Conservation (phyloP, 2,113 vertebrate genomes). For the Reinhardtius hippoglossoides region DNA sequence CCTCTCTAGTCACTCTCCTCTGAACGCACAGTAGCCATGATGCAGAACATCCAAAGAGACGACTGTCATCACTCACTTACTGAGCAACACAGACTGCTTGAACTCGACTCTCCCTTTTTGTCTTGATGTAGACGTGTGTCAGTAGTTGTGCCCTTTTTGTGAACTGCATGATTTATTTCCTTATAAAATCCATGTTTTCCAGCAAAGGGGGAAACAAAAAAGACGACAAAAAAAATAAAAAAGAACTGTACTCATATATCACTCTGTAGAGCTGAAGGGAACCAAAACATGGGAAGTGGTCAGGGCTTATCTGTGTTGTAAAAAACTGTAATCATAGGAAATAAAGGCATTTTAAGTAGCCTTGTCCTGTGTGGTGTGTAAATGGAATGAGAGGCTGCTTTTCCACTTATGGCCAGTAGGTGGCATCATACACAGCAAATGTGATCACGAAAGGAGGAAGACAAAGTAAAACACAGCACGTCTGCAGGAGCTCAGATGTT, state of each 20-base stretch:
- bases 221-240: slow-evolving; percentile 36
- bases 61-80: slow-evolving; percentile 15
- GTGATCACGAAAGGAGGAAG: background rate
- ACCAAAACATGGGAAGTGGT: slow-evolving; percentile 64
- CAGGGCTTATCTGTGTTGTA: slow-evolving; percentile 75
- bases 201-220: slow-evolving; percentile 41
- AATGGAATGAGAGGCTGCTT: slow-evolving; percentile 7
- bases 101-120: slow-evolving; percentile 52
- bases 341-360: slow-evolving; percentile 83
- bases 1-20: background rate
- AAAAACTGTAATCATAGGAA: slow-evolving; percentile 73
- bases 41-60: slow-evolving; percentile 65
- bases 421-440: slow-evolving; percentile 35
- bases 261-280: slow-evolving; percentile 71
- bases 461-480: background rate
- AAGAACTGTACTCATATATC: slow-evolving; percentile 63
- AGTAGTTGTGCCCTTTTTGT: slow-evolving; percentile 79
- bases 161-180: slow-evolving; percentile 78
- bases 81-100: slow-evolving; percentile 51
- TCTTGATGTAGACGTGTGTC: slow-evolving; percentile 76
- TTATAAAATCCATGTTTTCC: slow-evolving; percentile 67
- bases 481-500: background rate
- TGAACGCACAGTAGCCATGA: slow-evolving; percentile 6
- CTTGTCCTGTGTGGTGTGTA: slow-evolving; percentile 62
- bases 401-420: slow-evolving; percentile 39